These are phyloP conservation scores for Ageneiosus marmoratus DNA, from an alignment of 2,113 vertebrate genomes.

Conservation along the genomic window DNA sequence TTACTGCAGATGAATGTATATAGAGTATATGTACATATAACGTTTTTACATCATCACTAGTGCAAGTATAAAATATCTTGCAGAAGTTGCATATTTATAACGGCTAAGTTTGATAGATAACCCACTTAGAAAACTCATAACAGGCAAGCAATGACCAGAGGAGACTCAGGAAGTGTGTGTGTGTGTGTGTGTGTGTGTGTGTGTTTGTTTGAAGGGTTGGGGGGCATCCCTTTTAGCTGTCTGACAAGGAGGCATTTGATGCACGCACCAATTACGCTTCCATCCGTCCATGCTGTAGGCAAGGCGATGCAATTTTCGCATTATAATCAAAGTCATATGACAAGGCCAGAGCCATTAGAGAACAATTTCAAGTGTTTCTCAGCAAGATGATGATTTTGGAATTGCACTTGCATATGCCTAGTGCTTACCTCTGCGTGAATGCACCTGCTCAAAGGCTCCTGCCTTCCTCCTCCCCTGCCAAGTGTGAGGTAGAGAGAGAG, in stretches of 20 bases:
- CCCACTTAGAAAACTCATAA: conserved; percentile 70
- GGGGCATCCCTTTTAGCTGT: conserved; percentile 65
- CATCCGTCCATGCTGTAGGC: conserved; percentile 83
- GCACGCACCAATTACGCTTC: conserved; percentile 88
- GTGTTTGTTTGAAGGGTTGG: conserved; percentile 16
- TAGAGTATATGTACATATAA: background rate
- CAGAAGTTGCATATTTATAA: conserved; percentile 62
- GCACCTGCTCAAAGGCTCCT: conserved; percentile 72
- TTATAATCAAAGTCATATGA: conserved; percentile 92
- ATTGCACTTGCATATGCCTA: conserved; percentile 89
- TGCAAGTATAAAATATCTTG: conserved; percentile 49
- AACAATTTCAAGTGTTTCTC: conserved; percentile 87
- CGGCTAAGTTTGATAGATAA: conserved; percentile 70
- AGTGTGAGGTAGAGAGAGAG: conserved; percentile 27
- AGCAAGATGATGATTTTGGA: conserved; percentile 89
- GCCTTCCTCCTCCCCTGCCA: conserved; percentile 59
- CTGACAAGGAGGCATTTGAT: conserved; percentile 73
- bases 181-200: conserved; percentile 30
- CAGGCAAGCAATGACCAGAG: conserved; percentile 72
- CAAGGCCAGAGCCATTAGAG: conserved; percentile 88
- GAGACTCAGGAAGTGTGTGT: conserved; percentile 51
- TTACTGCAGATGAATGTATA: background rate
- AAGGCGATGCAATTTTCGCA: conserved; percentile 86
- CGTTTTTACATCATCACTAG: conserved; percentile 1
- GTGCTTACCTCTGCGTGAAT: conserved; percentile 81